Base-by-base conservation (phyloP, 2,888 invertebrate genomes). In the Tiliacea aurago region DNA sequence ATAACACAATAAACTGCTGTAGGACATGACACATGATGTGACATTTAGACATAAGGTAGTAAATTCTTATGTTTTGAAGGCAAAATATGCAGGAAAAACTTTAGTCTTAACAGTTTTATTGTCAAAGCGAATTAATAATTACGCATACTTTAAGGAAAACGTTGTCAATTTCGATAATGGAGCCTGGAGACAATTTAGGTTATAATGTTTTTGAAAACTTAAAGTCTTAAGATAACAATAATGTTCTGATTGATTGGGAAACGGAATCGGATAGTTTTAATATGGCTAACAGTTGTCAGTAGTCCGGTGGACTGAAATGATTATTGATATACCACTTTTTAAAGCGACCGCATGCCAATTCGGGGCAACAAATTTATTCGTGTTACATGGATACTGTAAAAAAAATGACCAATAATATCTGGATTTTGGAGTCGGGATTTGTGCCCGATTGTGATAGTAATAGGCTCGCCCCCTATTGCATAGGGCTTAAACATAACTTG, bases 41-140 rank as follows among this genome's bases (percentile, higher is more conserved):
- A 70, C 72, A 73, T 53, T 55, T 33, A 43, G 45, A 76, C 58
- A 68, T 69, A 56, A 55, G 67, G 77, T 59, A 76, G 58, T 64
- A 6, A 58, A 51, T 37, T 62, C 0, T 59, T 20, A 23, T 0
- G 15, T 59, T 62, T 71, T 69, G 68, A 83, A 77, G 74, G 81
- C 18, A 70, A 76, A 51, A 47, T 41, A 55, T 37, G 41, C 62
- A 59, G 72, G 74, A 74, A 76, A 66, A 58, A 20, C 28, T 9
- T 56, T 23, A 5, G 10, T 15, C 6, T 51, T 41, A 13, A 55
- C 11, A 20, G 33, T 61, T 55, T 23, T 53, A 64, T 47, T 28
- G 18, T 5, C 6, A 69, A 59, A 69, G 59, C 20, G 1, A 49
- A 59, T 47, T 11, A 47, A 47, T 68, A n/a, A n/a, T n/a, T n/a